phyloP scores from a whole-genome alignment of 2,888 invertebrate species.

The Eilema caniola region DNA sequence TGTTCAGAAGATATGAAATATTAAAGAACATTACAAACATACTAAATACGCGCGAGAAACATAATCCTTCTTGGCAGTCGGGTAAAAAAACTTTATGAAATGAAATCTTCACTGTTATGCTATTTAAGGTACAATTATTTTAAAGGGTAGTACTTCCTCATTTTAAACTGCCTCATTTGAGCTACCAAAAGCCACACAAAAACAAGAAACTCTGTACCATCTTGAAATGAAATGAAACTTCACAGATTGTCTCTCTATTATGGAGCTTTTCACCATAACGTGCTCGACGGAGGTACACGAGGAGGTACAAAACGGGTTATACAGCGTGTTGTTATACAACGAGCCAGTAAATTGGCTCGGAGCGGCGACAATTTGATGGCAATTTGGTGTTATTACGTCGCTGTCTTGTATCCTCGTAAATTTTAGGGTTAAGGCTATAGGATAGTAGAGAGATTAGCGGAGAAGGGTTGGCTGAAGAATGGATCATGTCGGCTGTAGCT shows the following conservation, averaged over 20 bases:
- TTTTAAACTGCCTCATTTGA: too few species aligned
- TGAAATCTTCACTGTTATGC: too few species aligned
- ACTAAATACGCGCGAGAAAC: too few species aligned
- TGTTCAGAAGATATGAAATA: too few species aligned
- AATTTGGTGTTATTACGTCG: slow-evolving; percentile 66
- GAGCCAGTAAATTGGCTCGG: slow-evolving; percentile 54
- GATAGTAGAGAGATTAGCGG: slow-evolving; percentile 11
- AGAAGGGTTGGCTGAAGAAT: neutral
- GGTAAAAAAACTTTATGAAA: too few species aligned
- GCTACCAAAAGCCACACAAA: neutral
- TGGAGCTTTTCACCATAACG: neutral
- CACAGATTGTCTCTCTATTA: neutral
- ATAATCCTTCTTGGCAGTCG: too few species aligned
- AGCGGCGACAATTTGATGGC: slow-evolving; percentile 62
- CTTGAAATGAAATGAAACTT: neutral
- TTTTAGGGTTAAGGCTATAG: slow-evolving; percentile 29
- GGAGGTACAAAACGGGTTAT: slow-evolving; percentile 27
- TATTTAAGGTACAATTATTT: too few species aligned
- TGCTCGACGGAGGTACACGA: neutral
- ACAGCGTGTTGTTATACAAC: slow-evolving; percentile 27
- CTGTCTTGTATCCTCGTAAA: slow-evolving; percentile 60
- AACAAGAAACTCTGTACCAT: neutral
- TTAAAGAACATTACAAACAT: too few species aligned
- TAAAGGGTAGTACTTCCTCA: too few species aligned
- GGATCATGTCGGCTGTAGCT: neutral